Base-by-base conservation (phyloP, 2,888 invertebrate species). In the Rhyacophila evoluta region DNA sequence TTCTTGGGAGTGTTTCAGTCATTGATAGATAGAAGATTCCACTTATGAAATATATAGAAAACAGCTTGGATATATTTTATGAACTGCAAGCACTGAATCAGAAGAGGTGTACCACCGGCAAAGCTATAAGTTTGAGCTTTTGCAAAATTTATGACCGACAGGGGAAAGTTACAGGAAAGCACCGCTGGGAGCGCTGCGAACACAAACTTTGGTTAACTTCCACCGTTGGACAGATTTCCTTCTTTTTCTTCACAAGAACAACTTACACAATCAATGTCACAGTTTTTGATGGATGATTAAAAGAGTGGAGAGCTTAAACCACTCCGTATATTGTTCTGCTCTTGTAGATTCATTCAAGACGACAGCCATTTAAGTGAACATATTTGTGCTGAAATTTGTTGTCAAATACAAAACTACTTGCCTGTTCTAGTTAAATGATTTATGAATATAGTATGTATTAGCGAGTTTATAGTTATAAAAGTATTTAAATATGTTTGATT, bases 141-240 rank as follows among this genome's bases (percentile, higher is more conserved):
- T 41, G 74, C 37, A 67, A 37, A 80, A 80, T 80, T 80, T 80
- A 80, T 80, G 80, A 80, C 77, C 77, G 80, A 77, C 80, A 74
- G 71, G 71, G 38, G 80, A 77, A 38, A 73, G 78, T 74, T 69
- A 38, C 69, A 70, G 74, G 75, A 78, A 75, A 78, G 78, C 78
- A 37, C 78, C 78, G 33, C 72, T 27, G 78, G 78, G 78, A 78
- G 69, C 36, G 75, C 75, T 36, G 15, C 36, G 19, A 55, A 15
- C 28, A 68, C 68, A 25, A 75, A 75, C 75, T 75, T 75, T 68
- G 75, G 75, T 29, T 68, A 75, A 75, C 70, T 75, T 33, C 38
- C 70, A 27, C 36, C 75, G 27, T 70, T 29, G n/a, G 37, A 33
- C 39, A 15, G 70, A 67, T 75, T 67, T 37, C 33, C 67, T 75